Evolutionary conservation across 2,888 invertebrate genomes (phyloP).

Genomic region (Heliconius ethilla): DNA sequence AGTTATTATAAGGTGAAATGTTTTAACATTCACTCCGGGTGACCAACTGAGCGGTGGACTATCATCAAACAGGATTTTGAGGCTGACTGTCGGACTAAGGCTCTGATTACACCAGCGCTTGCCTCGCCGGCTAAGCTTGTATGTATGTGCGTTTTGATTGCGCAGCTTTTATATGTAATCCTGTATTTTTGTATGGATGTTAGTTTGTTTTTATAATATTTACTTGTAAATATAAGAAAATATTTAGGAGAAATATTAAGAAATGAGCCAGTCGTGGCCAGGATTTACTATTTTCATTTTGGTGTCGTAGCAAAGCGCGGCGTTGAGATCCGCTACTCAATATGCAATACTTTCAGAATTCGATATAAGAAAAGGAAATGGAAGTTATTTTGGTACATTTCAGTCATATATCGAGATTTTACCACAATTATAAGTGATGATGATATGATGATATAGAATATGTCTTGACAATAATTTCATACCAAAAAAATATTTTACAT

Average conservation of each 20-base stretch:
- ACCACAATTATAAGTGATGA: no score
- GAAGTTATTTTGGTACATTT: no score
- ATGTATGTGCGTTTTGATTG: conserved; percentile 22
- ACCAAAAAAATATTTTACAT: no score
- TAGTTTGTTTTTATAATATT: conserved; percentile 1
- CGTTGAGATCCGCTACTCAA: no score
- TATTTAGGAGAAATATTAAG: background rate
- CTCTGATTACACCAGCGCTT: conserved; percentile 23
- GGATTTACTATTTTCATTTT: no score
- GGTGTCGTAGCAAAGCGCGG: no score
- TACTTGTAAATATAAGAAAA: background rate
- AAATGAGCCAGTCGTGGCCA: background rate
- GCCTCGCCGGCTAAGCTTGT: conserved; percentile 11
- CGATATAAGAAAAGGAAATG: no score
- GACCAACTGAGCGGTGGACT: conserved; percentile 53
- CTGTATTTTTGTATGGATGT: background rate
- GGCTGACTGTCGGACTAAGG: conserved; percentile 35
- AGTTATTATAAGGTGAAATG: conserved; percentile 53
- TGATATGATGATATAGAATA: no score
- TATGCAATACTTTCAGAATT: no score
- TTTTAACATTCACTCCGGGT: conserved; percentile 71
- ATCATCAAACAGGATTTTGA: conserved; percentile 69
- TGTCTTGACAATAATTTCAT: no score
- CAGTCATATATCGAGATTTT: no score
- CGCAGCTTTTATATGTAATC: background rate